phyloP scores from a whole-genome alignment of 2,888 invertebrate genomes.

The Eremobia ochroleuca region DNA sequence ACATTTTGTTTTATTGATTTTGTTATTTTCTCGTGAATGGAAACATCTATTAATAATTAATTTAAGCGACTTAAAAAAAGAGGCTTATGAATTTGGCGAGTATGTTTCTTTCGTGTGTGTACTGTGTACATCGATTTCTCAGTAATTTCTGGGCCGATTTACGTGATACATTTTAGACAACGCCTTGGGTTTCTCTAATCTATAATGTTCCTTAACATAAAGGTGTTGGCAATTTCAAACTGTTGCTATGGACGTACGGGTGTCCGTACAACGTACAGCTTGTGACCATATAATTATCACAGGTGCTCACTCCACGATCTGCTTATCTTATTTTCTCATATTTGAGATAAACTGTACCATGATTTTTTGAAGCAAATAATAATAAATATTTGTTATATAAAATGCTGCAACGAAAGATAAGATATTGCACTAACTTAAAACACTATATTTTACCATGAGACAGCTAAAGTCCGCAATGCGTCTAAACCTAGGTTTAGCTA shows the following conservation, averaged over 20 bases:
- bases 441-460: constrained; percentile 32
- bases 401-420: constrained; percentile 36
- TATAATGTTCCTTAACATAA: not conserved
- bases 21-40: not conserved
- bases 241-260: not conserved
- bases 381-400: constrained; percentile 17
- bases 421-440: constrained; percentile 31
- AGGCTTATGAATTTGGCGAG: not conserved
- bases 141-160: not conserved
- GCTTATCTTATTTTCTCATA: constrained; percentile 50
- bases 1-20: not conserved
- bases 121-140: not conserved
- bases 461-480: constrained; percentile 41
- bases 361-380: constrained; percentile 15
- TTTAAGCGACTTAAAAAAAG: too few species aligned
- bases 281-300: constrained; percentile 60
- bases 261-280: constrained; percentile 20
- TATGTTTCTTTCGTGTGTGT: not conserved
- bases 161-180: not conserved
- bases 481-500: constrained; percentile 18
- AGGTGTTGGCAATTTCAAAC: not conserved
- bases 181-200: not conserved
- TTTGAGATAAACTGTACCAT: constrained; percentile 41
- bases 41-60: not conserved
- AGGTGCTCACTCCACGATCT: constrained; percentile 25